Base-by-base conservation (phyloP, 1,140 invertebrate genomes). In the Bombus turneri region DNA sequence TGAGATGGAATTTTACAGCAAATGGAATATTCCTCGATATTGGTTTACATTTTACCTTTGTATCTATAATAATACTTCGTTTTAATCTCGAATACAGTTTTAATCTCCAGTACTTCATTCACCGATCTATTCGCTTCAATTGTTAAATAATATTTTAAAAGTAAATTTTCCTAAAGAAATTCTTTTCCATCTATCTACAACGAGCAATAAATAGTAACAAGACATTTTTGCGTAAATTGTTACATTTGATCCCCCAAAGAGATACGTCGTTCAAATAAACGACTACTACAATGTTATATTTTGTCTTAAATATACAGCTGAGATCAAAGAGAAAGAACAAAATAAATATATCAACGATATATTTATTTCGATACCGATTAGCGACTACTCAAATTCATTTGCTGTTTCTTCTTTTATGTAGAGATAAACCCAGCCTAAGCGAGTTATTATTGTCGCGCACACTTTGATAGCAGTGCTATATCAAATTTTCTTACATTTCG, bases 231-330 rank as follows among this genome's bases (percentile, higher is more conserved):
- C 12, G 12, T 62, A n/a, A 62, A n/a, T n/a, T 13, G 28, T 13
- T 12, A 13, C 10, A n/a, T 4, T 62, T 13, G 10, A 62, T 62
- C 10, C 0, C 0, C 6, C 4, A n/a, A 62, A 2, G 28, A n/a
- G 28, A 62, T n/a, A 28, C 10, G 28, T 28, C 10, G 28, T 28
- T 28, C 25, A n/a, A 62, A 12, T n/a, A 62, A 62, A 57, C 25
- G 22, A 25, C 25, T 62, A n/a, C 59, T 5, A 13, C 59, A 5
- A 13, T n/a, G 3, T 13, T 13, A 12, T 5, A 62, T n/a, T 62
- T 5, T 62, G 12, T 12, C 59, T 12, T 62, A 5, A n/a, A 13
- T 13, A 28, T 10, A 13, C 12, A 62, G 12, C 59, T 1, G 59
- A n/a, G 59, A 62, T 62, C 12, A 62, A 62, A 62, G 59, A 62